These are phyloP conservation scores for Zosterops lateralis DNA, from an alignment of 2,113 vertebrate genomes.

Conservation along the genomic window DNA sequence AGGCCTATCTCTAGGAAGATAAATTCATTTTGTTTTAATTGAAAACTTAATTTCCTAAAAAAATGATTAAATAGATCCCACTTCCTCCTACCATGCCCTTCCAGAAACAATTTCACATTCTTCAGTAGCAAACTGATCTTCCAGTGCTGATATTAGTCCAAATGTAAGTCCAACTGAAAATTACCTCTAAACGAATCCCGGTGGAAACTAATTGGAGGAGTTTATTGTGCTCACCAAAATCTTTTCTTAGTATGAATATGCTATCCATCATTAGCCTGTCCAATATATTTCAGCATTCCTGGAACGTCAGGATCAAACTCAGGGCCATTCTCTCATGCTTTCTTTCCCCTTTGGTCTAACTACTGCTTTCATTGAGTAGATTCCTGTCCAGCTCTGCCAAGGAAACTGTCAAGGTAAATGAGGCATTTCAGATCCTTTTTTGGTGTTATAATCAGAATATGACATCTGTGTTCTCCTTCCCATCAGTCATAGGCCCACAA, in stretches of 20 bases:
- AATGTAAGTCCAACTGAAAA: not conserved
- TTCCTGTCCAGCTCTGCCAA: not conserved
- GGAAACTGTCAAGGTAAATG: not conserved
- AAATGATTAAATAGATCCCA: constrained; percentile 39
- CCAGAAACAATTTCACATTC: constrained; percentile 32
- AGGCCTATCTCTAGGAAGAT: constrained; percentile 27
- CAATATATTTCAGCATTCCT: not conserved
- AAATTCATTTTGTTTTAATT: constrained; percentile 51
- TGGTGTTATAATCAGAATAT: not conserved
- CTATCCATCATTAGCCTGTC: not conserved
- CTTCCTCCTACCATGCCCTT: constrained; percentile 50
- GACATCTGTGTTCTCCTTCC: not conserved
- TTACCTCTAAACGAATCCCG: not conserved
- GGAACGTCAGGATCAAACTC: not conserved
- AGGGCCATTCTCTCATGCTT: not conserved
- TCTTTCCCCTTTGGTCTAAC: not conserved
- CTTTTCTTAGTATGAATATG: not conserved
- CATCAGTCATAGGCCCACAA: not conserved
- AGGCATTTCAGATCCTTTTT: not conserved
- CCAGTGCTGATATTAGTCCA: not conserved
- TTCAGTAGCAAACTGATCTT: not conserved
- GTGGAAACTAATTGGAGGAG: not conserved
- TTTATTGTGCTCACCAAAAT: not conserved
- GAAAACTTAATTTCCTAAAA: constrained; percentile 53
- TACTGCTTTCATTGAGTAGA: not conserved